Percentiles rank a stretch among this genome's conserved stretches.
Evolutionary conservation across 2,113 vertebrate genomes (phyloP).

Genomic region (Anser cygnoides): DNA sequence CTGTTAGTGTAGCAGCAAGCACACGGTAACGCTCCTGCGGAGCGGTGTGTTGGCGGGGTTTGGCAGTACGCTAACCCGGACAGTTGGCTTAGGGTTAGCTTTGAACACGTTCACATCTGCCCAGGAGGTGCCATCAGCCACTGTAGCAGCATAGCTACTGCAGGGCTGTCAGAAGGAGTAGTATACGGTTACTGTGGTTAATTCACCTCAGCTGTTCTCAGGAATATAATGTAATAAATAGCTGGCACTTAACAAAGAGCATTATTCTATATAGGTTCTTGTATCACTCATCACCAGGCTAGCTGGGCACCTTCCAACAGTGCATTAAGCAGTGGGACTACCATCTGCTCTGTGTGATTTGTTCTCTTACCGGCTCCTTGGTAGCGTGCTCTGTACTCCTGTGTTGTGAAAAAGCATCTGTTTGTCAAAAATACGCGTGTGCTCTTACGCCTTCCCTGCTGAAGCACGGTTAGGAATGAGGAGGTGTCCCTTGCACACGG

Average conservation of each 20-base stretch:
- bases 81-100: not conserved
- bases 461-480: not conserved
- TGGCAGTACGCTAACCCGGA: fast-evolving
- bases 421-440: not conserved
- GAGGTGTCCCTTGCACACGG: not conserved
- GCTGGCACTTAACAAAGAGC: not conserved
- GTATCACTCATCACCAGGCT: not conserved
- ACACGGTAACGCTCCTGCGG: not conserved
- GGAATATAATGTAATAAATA: not conserved
- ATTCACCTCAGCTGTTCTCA: not conserved
- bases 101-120: not conserved
- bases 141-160: not conserved
- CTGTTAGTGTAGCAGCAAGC: not conserved
- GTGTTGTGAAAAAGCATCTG: not conserved
- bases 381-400: not conserved
- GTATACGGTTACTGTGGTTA: not conserved
- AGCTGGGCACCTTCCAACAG: constrained; percentile 14
- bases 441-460: not conserved
- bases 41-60: fast-evolving
- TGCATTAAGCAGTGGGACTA: not conserved
- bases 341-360: not conserved
- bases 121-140: not conserved
- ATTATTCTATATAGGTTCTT: not conserved
- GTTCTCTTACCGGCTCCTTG: not conserved
- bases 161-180: not conserved